Percentiles rank a stretch among this genome's conserved stretches.
phyloP scores from a whole-genome alignment of 2,797 vertebrate genomes.

The Sylvia borin region DNA sequence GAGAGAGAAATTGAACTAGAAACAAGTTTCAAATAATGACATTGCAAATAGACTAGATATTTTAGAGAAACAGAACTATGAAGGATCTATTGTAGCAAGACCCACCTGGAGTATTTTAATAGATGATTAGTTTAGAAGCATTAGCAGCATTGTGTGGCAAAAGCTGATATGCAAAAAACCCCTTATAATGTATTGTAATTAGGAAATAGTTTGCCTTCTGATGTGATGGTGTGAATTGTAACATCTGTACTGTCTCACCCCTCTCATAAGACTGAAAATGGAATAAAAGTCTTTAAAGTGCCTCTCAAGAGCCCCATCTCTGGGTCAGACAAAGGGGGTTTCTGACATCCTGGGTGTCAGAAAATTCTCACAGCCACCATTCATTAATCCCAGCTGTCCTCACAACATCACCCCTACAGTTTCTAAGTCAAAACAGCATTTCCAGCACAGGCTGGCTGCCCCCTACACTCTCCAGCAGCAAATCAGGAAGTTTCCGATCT shows the following conservation, averaged over 20 bases:
- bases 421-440: not conserved
- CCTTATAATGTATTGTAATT: not conserved
- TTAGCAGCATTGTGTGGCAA: not conserved
- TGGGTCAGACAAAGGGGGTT: not conserved
- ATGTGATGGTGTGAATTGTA: not conserved
- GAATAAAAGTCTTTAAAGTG: not conserved
- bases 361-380: not conserved
- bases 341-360: not conserved
- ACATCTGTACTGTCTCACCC: not conserved
- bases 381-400: not conserved
- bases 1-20: not conserved
- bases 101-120: not conserved
- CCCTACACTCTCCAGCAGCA: fast-evolving
- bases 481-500: not conserved
- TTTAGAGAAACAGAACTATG: not conserved
- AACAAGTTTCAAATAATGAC: not conserved
- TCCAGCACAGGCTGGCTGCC: fast-evolving
- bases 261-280: not conserved
- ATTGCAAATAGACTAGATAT: not conserved
- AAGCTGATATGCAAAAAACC: not conserved
- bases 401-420: not conserved
- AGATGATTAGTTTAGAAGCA: not conserved
- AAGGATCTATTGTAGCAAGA: not conserved
- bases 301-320: not conserved
- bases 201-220: not conserved